phyloP scores from a whole-genome alignment of 2,797 vertebrate genomes.

The Vespertilio murinus region DNA sequence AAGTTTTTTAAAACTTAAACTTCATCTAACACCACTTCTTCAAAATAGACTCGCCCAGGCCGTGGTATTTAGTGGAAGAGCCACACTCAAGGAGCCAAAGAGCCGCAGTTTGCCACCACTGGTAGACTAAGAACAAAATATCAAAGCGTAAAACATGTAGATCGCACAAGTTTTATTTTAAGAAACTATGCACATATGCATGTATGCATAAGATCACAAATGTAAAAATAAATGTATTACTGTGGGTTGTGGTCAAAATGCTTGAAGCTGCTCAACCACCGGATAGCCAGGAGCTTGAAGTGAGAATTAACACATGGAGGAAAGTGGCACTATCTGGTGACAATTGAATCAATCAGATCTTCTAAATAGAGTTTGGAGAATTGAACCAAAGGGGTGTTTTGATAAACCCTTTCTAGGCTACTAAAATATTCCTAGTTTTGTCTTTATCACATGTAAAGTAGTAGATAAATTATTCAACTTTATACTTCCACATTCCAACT shows the following conservation, averaged over 20 bases:
- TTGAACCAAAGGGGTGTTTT: constrained; percentile 46
- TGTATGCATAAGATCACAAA: not conserved
- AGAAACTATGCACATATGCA: not conserved
- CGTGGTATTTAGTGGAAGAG: too few species aligned
- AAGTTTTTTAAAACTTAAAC: too few species aligned
- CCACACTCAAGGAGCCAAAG: too few species aligned
- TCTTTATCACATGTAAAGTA: constrained; percentile 59
- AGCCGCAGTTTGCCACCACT: too few species aligned
- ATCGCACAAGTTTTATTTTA: not conserved
- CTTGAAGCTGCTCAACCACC: not conserved
- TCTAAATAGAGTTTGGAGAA: constrained; percentile 35
- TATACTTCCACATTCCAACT: constrained; percentile 75
- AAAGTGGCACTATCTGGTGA: not conserved
- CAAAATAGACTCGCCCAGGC: too few species aligned
- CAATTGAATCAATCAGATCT: not conserved
- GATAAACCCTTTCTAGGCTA: constrained; percentile 56
- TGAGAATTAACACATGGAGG: not conserved
- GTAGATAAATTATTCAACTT: constrained; percentile 75
- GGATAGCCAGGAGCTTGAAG: not conserved
- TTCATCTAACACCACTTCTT: too few species aligned
- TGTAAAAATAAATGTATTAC: constrained; percentile 4
- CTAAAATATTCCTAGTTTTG: constrained; percentile 64
- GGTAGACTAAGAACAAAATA: constrained; percentile 1
- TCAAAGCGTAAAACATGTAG: not conserved
- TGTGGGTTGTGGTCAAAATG: not conserved